phyloP scores from a whole-genome alignment of 2,888 invertebrate species.

The Lochmaea capreae region DNA sequence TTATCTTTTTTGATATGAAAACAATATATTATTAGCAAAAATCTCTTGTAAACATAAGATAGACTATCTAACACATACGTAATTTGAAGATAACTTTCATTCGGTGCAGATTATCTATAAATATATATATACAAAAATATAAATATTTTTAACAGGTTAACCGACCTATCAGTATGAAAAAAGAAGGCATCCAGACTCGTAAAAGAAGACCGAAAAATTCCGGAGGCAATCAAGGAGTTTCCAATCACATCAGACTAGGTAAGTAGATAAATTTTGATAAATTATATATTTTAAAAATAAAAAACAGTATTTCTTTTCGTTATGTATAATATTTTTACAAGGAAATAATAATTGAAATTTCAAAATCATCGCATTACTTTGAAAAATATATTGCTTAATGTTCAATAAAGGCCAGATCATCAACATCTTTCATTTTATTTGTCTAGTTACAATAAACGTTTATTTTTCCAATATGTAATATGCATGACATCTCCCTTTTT shows the following conservation, averaged over 20 bases:
- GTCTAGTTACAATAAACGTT: slow-evolving; percentile 26
- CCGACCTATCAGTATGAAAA: slow-evolving; percentile 97
- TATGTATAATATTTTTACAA: too few species aligned
- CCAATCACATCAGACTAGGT: slow-evolving; percentile 47
- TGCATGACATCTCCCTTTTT: slow-evolving; percentile 41
- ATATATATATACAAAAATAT: slow-evolving; percentile 27
- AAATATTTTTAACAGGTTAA: slow-evolving; percentile 75
- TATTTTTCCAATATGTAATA: slow-evolving; percentile 33
- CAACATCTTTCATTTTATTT: slow-evolving; percentile 12
- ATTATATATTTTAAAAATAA: too few species aligned
- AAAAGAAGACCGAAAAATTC: slow-evolving; percentile 87
- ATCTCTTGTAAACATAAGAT: slow-evolving; percentile 61
- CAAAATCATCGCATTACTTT: too few species aligned
- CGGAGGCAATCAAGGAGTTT: slow-evolving; percentile 42
- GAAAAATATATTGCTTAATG: neutral
- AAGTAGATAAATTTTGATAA: slow-evolving; percentile 32
- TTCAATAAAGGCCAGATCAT: neutral
- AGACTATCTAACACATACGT: slow-evolving; percentile 52
- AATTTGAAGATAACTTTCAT: slow-evolving; percentile 54
- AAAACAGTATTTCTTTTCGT: too few species aligned
- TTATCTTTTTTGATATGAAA: slow-evolving; percentile 53
- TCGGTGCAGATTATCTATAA: slow-evolving; percentile 42
- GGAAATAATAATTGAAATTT: too few species aligned
- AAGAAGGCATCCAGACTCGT: slow-evolving; percentile 97
- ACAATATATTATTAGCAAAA: slow-evolving; percentile 51